Percentiles rank a stretch among this genome's conserved stretches.
These are phyloP conservation scores for Ramphastos sulfuratus DNA, from an alignment of 2,113 vertebrate species.

Conservation along the genomic window DNA sequence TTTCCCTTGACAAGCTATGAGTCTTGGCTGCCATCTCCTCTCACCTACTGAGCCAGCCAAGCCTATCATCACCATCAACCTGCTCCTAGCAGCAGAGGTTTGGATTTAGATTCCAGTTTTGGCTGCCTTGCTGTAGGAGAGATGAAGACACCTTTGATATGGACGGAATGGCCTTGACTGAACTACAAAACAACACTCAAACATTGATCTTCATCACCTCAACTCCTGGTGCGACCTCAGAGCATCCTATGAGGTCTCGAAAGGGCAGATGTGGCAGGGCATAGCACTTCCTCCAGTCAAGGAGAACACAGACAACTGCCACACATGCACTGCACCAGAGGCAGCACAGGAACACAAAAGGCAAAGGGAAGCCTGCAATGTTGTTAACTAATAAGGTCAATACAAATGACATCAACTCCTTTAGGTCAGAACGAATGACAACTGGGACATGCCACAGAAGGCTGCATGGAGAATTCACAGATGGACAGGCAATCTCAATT, in stretches of 20 bases:
- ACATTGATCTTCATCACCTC: neutral
- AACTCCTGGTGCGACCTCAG: neutral
- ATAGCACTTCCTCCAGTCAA: neutral
- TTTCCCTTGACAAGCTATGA: neutral
- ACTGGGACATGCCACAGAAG: neutral
- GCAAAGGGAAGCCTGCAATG: neutral
- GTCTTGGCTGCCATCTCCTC: neutral
- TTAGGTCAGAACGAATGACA: conserved; percentile 43
- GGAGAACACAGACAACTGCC: neutral
- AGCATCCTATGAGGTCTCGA: neutral
- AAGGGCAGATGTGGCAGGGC: neutral
- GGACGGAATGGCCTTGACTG: neutral
- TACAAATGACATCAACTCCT: conserved; percentile 13
- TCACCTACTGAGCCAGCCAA: neutral
- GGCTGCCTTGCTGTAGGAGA: neutral
- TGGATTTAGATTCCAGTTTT: neutral
- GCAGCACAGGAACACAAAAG: neutral
- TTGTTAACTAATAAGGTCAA: conserved; percentile 33
- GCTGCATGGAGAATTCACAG: conserved; percentile 45
- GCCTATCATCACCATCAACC: neutral
- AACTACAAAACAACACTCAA: neutral
- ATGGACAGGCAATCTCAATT: conserved; percentile 51
- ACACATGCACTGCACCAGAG: neutral
- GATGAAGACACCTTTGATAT: neutral
- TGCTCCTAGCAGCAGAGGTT: neutral